phyloP scores from a whole-genome alignment of 1,140 invertebrate genomes.

The Diachasmimorpha longicaudata region DNA sequence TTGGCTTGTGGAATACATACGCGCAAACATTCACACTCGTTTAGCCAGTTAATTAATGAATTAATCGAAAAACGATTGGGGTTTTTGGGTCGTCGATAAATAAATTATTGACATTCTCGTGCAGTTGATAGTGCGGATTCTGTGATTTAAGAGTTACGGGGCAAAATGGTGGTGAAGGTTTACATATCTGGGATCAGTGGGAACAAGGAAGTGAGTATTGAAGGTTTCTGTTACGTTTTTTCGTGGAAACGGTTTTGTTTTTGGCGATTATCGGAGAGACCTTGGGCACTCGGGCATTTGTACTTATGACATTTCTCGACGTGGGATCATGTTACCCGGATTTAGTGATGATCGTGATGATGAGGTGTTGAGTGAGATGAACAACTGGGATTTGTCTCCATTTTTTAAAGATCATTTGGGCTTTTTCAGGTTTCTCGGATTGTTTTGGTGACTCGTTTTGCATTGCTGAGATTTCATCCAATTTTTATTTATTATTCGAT shows the following conservation, averaged over 20 bases:
- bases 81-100: too few relatives aligned
- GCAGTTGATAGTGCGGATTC: too few relatives aligned
- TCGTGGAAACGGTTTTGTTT: background rate
- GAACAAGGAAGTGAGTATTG: slow-evolving; percentile 82
- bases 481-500: too few relatives aligned
- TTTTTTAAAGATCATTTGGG: too few relatives aligned
- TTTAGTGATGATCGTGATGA: slow-evolving; percentile 7
- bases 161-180: slow-evolving; percentile 83
- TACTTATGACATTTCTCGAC: slow-evolving; percentile 31
- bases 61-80: too few relatives aligned
- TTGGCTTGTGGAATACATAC: too few relatives aligned
- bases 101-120: too few relatives aligned
- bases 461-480: too few relatives aligned
- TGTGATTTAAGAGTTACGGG: background rate
- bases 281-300: slow-evolving; percentile 13
- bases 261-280: background rate
- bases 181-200: slow-evolving; percentile 89
- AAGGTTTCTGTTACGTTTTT: background rate
- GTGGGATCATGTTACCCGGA: slow-evolving; percentile 34
- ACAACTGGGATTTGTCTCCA: background rate
- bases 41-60: too few relatives aligned
- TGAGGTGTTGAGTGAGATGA: background rate
- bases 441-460: too few relatives aligned
- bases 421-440: too few relatives aligned
- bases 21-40: too few relatives aligned